Conservation (phyloP, 2,888 invertebrate species). For the Tetranychus piercei region DNA sequence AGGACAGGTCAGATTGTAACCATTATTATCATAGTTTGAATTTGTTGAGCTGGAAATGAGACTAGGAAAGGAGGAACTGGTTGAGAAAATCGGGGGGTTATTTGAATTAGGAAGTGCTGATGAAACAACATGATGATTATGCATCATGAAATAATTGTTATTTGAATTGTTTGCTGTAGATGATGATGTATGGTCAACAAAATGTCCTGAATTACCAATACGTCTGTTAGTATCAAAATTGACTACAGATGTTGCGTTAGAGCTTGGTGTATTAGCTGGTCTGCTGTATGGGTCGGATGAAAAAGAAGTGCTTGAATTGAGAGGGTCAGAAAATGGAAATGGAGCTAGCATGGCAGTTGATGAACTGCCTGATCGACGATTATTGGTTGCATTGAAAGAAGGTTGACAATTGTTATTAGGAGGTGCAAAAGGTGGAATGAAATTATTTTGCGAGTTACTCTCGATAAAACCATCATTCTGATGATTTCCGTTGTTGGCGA, state of each 20-base stretch:
- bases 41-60: conserved; percentile 2
- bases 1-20: neutral
- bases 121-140: neutral
- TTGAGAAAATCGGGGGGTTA: neutral
- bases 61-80: neutral
- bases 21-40: neutral
- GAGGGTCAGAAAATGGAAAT: neutral
- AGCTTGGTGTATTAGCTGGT: neutral
- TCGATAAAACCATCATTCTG: neutral
- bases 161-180: neutral
- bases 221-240: neutral
- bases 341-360: neutral
- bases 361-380: neutral
- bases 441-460: neutral
- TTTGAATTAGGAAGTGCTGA: neutral
- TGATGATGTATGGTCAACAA: neutral
- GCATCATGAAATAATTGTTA: neutral
- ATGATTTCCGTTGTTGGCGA: neutral
- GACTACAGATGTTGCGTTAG: neutral
- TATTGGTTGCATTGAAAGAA: neutral
- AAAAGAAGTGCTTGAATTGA: neutral
- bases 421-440: neutral
- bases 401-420: neutral
- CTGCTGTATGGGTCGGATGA: neutral
- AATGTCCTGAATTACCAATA: neutral